Evolutionary conservation across 2,797 vertebrate species (phyloP), one percentile per base, ranked within the genome.

Genomic region (Dicrostonyx torquatus): DNA sequence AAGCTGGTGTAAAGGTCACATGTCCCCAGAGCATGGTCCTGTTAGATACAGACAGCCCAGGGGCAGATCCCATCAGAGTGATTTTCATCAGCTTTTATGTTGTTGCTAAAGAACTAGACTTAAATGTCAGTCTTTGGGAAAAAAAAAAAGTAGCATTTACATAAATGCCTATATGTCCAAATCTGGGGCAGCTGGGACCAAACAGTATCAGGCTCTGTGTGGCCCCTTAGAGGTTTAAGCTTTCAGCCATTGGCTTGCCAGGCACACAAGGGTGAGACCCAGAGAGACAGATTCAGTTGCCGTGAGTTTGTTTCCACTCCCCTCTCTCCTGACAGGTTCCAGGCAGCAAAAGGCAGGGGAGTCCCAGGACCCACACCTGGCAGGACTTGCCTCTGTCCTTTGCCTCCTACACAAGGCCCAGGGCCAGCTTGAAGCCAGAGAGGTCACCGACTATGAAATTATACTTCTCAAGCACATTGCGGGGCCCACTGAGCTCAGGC

Each of bases 341-440:
- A 31, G n/a, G 37, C 22, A 50, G 8, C 0, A 1, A 1, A 17
- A 68, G 40, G 68, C 37, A 5, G 70, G 17, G 20, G 73, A 53
- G 24, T 6, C 31, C 2, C 37, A 10, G 45, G 9, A 50, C 20
- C 6, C 58, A 7, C 2, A 8, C 11, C 4, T 2, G 1, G 76
- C 17, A 11, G 70, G 83, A 40, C 43, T 55, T 2, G 37, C 64
- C 26, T 50, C 72, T 17, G 20, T 64, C 37, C 80, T 17, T 68
- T 48, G 5, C 62, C 24, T 72, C 55, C 34, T 53, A 20, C 31
- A 88, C 72, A 2, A 13, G 58, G 72, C 90, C 26, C 50, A 12
- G 40, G 86, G 37, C 34, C 40, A 29, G 17, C 29, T 4, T 11
- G 18, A 80, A 88, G 48, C 48, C 20, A 34, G 58, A 17, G 31